Base-by-base conservation (phyloP, 64 coral and sea anemone genomes). In the Stichodactyla helianthus region DNA sequence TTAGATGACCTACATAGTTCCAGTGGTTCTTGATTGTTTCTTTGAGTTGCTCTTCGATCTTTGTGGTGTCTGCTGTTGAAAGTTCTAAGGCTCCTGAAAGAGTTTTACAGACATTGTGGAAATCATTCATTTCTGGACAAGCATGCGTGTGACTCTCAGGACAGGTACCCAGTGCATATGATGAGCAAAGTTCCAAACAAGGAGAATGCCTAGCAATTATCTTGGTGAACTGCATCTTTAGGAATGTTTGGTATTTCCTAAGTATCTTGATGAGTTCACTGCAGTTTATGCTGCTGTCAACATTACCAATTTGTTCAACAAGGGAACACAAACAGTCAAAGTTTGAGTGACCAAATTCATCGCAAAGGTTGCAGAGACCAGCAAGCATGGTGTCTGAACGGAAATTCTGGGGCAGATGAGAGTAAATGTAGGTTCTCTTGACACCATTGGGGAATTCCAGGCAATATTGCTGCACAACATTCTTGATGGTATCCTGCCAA, bases 321-420 rank as follows among this genome's bases (percentile, higher is more conserved):
- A n/a, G n/a, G n/a, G n/a, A n/a, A n/a, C n/a, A n/a, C n/a, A n/a
- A n/a, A n/a, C n/a, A n/a, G 54, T 76, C 59, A 62, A 86, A 91
- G 61, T 81, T 91, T 10, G 84, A 18, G 61, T 91, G 86, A 0
- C 89, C 84, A 54, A 79, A 50, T 54, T 86, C 89, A 44, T 91
- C 83, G 28, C 84, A 86, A 25, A 86, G 71, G 55, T 91, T 91
- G 20, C 58, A n/a, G n/a, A 86, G 74, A 26, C 89, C 89, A 62
- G 83, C 89, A 64, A 91, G 84, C 55, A 91, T 77, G 31, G 89
- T 61, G 51, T 91, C 86, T 35, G 56, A 86, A 14, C 84, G 0
- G 31, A 91, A 88, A 57, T 92, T 92, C 65, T 77, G 54, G 52
- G 90, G 90, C 51, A 92, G 54, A 57, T 92, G 79, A 15, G 17